These are phyloP conservation scores for Vidua macroura DNA, from an alignment of 2,113 vertebrate species.

Conservation along the genomic window DNA sequence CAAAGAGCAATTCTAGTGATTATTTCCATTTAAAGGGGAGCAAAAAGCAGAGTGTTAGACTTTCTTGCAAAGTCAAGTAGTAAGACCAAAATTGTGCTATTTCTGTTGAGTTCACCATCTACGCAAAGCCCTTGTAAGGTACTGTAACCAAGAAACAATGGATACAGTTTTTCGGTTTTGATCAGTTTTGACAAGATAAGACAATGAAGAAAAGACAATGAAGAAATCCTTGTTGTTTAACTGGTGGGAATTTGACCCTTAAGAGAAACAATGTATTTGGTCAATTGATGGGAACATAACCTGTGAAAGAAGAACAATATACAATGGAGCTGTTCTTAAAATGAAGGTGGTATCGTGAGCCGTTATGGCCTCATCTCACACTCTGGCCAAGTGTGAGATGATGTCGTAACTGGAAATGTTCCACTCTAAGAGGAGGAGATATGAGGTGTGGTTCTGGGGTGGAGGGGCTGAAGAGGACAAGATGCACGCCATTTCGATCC, in stretches of 20 bases:
- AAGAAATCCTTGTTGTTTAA: not conserved
- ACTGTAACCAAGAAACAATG: not conserved
- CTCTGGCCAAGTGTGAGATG: not conserved
- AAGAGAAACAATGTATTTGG: not conserved
- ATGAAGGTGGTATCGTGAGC: not conserved
- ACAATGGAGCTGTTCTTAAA: not conserved
- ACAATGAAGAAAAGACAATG: not conserved
- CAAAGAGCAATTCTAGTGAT: not conserved
- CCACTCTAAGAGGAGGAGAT: not conserved
- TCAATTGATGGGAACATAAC: not conserved
- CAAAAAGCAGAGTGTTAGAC: not conserved
- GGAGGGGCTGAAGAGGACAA: not conserved
- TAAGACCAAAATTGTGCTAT: not conserved
- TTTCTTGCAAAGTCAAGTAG: not conserved
- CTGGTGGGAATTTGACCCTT: not conserved
- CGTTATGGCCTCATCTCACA: rapidly evolving
- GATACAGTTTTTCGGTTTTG: not conserved
- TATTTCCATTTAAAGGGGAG: not conserved
- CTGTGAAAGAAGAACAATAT: not conserved
- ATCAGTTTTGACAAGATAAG: not conserved
- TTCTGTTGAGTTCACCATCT: not conserved
- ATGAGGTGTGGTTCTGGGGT: not conserved
- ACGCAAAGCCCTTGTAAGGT: not conserved
- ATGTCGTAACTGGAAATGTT: not conserved
- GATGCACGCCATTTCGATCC: rapidly evolving